A percentile compares a stretch with the other conserved stretches of the same genome.
Evolutionary conservation across 2,888 invertebrate species (phyloP).

Genomic region (Melipona beecheii): DNA sequence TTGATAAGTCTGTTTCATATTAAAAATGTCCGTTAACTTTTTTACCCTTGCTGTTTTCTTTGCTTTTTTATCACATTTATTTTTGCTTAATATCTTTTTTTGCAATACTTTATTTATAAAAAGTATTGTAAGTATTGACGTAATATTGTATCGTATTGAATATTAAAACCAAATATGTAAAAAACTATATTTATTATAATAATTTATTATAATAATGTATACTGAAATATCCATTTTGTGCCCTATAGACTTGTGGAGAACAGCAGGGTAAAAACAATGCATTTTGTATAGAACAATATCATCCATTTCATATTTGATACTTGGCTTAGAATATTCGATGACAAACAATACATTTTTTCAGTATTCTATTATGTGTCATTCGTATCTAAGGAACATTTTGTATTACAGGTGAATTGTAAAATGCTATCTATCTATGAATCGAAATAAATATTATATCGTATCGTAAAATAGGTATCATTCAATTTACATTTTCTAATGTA

Average conservation of each 20-base stretch:
- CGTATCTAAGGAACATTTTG: slow-evolving; percentile 56
- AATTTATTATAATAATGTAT: too few relatives aligned
- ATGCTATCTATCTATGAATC: slow-evolving; percentile 50
- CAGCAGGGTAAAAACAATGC: slow-evolving; percentile 16
- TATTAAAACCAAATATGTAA: too few relatives aligned
- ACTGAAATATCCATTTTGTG: too few relatives aligned
- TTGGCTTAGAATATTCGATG: slow-evolving; percentile 46
- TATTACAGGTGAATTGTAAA: slow-evolving; percentile 58
- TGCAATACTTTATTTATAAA: too few relatives aligned
- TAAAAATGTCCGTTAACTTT: slow-evolving; percentile 14
- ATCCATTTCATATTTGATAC: slow-evolving; percentile 60
- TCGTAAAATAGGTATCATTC: slow-evolving; percentile 59
- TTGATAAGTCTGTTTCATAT: slow-evolving; percentile 27
- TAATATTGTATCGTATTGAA: too few relatives aligned
- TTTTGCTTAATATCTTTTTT: too few relatives aligned
- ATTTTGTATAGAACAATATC: slow-evolving; percentile 64
- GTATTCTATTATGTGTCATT: slow-evolving; percentile 52
- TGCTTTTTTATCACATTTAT: too few relatives aligned
- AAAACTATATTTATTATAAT: too few relatives aligned
- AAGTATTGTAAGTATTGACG: too few relatives aligned
- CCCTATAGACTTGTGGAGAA: too few relatives aligned
- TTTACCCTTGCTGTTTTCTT: too few relatives aligned
- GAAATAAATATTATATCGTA: slow-evolving; percentile 56
- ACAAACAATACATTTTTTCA: slow-evolving; percentile 43
- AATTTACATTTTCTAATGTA: slow-evolving; percentile 74